These are phyloP conservation scores for Pogonognathellus flavescens DNA, from an alignment of 1,140 invertebrate species.

Conservation along the genomic window DNA sequence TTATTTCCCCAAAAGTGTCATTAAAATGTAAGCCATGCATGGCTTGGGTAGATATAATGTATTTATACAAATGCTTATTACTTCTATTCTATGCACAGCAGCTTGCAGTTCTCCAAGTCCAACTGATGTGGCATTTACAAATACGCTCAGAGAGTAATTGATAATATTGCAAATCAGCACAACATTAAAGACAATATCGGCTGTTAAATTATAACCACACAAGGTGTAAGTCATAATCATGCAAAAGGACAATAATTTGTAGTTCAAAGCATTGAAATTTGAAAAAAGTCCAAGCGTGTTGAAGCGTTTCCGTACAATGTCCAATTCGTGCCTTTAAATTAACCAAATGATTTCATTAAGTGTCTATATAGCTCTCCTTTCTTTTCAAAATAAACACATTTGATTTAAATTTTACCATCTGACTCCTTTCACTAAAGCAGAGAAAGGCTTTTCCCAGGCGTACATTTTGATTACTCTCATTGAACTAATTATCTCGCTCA, in stretches of 20 bases:
- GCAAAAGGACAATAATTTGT: conserved; percentile 80
- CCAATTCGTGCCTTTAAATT: conserved; percentile 45
- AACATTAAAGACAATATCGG: conserved; percentile 76
- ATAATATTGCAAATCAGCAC: conserved; percentile 48
- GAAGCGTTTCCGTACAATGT: not conserved
- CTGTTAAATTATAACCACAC: conserved; percentile 77
- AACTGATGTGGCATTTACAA: conserved; percentile 71
- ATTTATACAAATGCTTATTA: too few relatives aligned
- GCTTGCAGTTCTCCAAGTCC: conserved; percentile 53
- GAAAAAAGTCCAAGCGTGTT: conserved; percentile 23
- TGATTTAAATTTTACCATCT: too few relatives aligned
- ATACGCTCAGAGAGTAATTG: conserved; percentile 68
- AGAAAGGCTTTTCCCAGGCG: conserved; percentile 80
- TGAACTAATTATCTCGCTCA: conserved; percentile 92
- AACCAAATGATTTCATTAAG: too few relatives aligned
- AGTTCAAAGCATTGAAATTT: conserved; percentile 30
- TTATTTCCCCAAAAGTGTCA: too few relatives aligned
- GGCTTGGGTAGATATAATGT: too few relatives aligned
- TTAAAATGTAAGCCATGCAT: too few relatives aligned
- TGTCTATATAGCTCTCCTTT: too few relatives aligned
- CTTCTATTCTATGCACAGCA: conserved; percentile 46
- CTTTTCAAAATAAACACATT: too few relatives aligned
- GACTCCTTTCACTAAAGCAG: conserved; percentile 31
- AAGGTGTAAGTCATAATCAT: conserved; percentile 80
- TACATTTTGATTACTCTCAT: conserved; percentile 85